A percentile compares a stretch with the other conserved stretches of the same genome.
These are phyloP conservation scores for Vultur gryphus DNA, from an alignment of 2,797 vertebrate species.

Conservation along the genomic window DNA sequence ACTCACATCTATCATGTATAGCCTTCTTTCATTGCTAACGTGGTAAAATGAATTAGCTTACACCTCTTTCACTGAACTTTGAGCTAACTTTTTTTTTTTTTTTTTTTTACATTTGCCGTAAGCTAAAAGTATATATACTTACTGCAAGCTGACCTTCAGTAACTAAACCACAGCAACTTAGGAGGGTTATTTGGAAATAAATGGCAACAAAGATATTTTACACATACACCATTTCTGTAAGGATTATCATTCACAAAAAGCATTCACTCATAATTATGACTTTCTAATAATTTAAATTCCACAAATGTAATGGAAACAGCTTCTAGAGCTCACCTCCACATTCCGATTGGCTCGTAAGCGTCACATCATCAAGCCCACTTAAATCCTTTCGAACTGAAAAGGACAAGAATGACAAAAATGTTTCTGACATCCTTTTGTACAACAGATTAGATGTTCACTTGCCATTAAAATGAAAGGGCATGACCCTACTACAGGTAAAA, in stretches of 20 bases:
- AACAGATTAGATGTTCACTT: neutral
- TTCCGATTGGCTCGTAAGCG: conserved; percentile 81
- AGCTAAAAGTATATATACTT: neutral
- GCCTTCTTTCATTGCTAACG: neutral
- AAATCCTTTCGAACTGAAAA: conserved; percentile 82
- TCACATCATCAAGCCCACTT: conserved; percentile 84
- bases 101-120: neutral
- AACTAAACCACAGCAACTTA: neutral
- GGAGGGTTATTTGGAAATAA: neutral
- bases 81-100: neutral
- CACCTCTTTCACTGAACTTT: neutral
- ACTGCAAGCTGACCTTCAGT: neutral
- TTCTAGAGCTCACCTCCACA: conserved; percentile 82
- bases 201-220: neutral
- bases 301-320: neutral
- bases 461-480: neutral
- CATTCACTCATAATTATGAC: neutral
- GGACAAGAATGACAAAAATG: conserved; percentile 18
- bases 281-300: neutral
- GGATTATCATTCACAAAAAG: neutral
- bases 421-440: neutral
- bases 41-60: neutral
- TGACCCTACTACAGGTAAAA: neutral
- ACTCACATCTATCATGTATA: neutral
- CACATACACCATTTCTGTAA: neutral